A percentile compares a stretch with the other conserved stretches of the same genome.
phyloP scores from a whole-genome alignment of 2,888 invertebrate species.

The Fabriciana adippe region DNA sequence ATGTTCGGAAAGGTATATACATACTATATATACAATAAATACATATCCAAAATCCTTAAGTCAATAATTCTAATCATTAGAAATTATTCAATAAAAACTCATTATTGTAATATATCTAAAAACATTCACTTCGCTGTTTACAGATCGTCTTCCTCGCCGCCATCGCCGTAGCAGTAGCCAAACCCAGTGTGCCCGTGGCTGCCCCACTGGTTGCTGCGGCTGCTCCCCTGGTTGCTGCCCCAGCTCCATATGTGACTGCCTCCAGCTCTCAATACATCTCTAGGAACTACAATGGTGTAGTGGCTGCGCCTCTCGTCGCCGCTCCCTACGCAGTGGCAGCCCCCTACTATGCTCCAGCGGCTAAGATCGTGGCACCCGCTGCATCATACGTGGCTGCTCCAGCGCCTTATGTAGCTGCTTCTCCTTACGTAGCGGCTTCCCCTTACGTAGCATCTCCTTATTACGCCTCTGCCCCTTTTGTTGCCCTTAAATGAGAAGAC shows the following conservation, averaged over 20 bases:
- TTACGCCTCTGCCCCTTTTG: constrained; percentile 58
- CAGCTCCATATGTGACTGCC: constrained; percentile 84
- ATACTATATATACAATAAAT: too few species aligned
- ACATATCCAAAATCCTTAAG: too few species aligned
- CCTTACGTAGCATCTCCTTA: constrained; percentile 46
- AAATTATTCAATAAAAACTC: neutral
- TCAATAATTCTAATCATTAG: neutral
- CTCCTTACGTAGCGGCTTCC: constrained; percentile 50
- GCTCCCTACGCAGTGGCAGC: constrained; percentile 62
- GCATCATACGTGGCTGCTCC: constrained; percentile 41
- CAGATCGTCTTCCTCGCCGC: constrained; percentile 67
- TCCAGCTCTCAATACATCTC: constrained; percentile 85
- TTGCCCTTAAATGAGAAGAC: constrained; percentile 52
- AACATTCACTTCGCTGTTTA: constrained; percentile 35
- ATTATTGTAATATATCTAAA: neutral
- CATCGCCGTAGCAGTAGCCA: constrained; percentile 61
- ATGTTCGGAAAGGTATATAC: constrained; percentile 63
- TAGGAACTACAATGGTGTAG: constrained; percentile 82
- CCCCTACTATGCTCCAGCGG: constrained; percentile 51
- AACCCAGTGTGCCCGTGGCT: constrained; percentile 59
- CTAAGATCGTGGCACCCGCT: constrained; percentile 45
- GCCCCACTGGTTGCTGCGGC: constrained; percentile 56
- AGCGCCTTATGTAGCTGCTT: constrained; percentile 46
- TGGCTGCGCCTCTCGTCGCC: constrained; percentile 73
- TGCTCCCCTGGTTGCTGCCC: constrained; percentile 59